phyloP scores from a whole-genome alignment of 1,140 invertebrate species.

The Drosophila pseudoananassae region DNA sequence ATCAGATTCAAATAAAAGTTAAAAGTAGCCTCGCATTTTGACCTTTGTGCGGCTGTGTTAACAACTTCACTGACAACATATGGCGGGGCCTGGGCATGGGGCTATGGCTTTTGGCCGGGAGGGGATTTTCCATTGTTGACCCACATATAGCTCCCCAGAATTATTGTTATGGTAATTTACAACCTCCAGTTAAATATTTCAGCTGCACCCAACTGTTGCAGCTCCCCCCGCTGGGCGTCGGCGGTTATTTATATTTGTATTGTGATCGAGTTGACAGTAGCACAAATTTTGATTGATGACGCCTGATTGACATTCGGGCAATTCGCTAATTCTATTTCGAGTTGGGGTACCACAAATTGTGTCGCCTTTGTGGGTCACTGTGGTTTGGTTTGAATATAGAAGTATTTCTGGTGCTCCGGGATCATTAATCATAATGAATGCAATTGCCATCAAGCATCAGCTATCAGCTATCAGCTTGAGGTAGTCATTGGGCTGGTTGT shows the following conservation, averaged over 20 bases:
- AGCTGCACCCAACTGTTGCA: slow-evolving; percentile 62
- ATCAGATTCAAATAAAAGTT: background rate
- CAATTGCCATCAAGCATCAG: slow-evolving; percentile 32
- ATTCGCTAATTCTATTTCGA: slow-evolving; percentile 78
- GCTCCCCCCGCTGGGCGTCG: slow-evolving; percentile 35
- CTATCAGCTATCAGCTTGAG: slow-evolving; percentile 36
- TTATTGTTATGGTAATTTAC: slow-evolving; percentile 79
- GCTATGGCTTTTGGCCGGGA: slow-evolving; percentile 16
- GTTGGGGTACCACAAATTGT: slow-evolving; percentile 32
- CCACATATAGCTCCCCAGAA: slow-evolving; percentile 57
- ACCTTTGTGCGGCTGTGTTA: slow-evolving; percentile 39
- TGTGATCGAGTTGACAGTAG: slow-evolving; percentile 73
- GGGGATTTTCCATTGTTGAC: slow-evolving; percentile 56
- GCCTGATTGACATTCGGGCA: slow-evolving; percentile 78
- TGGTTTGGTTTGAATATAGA: slow-evolving; percentile 19
- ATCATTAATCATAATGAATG: slow-evolving; percentile 78
- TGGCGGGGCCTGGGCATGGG: too few relatives aligned
- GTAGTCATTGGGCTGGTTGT: slow-evolving; percentile 24
- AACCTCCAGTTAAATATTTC: slow-evolving; percentile 63
- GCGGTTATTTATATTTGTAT: slow-evolving; percentile 52
- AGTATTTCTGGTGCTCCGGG: slow-evolving; percentile 11
- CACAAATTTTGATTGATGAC: slow-evolving; percentile 80
- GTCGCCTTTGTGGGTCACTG: slow-evolving; percentile 39
- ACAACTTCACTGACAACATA: slow-evolving; percentile 36
- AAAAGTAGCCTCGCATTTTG: slow-evolving; percentile 10